Evolutionary conservation across 2,888 invertebrate genomes (phyloP), one percentile per base, ranked within the genome.

Genomic region (Sialis fuliginosa): DNA sequence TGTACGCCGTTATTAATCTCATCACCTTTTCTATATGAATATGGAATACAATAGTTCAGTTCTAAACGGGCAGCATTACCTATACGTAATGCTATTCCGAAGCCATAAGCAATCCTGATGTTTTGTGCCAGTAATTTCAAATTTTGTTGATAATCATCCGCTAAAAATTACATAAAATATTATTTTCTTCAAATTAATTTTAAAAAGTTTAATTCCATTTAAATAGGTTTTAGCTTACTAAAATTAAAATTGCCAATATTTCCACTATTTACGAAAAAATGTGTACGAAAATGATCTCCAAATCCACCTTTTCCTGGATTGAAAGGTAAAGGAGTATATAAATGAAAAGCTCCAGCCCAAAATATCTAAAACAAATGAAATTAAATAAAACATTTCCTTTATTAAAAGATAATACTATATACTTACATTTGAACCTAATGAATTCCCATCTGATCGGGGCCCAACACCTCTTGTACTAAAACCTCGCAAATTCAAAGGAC

Each of bases 251-350:
- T 69, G 37, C 75, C 79, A 52, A 89, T 73, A 61, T 89, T 90
- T 53, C 95, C 96, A 46, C 79, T 79, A 63, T 91, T 93, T 50
- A 90, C 62, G 65, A 97, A 98, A 47, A 83, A 70, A 66, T 98
- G 97, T 39, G 87, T 77, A 50, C 88, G 75, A 62, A 96, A 86
- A 54, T 89, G 71, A 53, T 90, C 83, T 1, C 84, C 86, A 53
- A 93, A 74, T 6, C 84, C 81, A 40, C 81, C 81, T 56, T 75
- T 74, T 8, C 84, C 79, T 4, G 83, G 81, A 52, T 77, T 74
- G 66, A 92, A 92, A 10, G 95, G 95, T 49, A 98, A 71, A 7
- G 95, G 95, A 1, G 85, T 77, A 70, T 84, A 96, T 32, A 92
- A 58, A 68, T 97, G 96, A 8, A 88, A 60, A 0, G 85, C 95